A percentile compares a stretch with the other conserved stretches of the same genome.
These are phyloP conservation scores for Bugula neritina DNA, from an alignment of 2,888 invertebrate genomes.

Conservation along the genomic window DNA sequence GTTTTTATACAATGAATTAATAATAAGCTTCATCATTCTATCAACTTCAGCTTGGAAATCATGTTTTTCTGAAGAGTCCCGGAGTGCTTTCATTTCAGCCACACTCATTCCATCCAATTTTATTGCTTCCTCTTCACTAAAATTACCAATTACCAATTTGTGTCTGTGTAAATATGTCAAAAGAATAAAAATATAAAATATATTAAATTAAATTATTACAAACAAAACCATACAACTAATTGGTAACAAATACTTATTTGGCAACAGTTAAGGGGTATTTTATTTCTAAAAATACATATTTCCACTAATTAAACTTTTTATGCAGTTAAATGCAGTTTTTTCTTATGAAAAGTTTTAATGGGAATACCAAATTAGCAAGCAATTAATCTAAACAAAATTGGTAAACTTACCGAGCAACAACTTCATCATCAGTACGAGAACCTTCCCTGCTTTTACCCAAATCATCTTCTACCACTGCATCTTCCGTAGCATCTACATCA, in stretches of 20 bases:
- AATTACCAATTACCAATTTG: conserved; percentile 29
- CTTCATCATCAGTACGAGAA: conserved; percentile 90
- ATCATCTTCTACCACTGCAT: conserved; percentile 61
- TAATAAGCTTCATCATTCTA: conserved; percentile 99
- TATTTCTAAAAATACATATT: too few species aligned
- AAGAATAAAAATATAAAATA: conserved; percentile 20
- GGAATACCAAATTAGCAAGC: too few species aligned
- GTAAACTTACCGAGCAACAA: conserved; percentile 60
- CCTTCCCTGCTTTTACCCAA: conserved; percentile 79
- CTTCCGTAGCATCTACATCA: background rate
- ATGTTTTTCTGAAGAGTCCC: conserved; percentile 68
- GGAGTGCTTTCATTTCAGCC: conserved; percentile 82
- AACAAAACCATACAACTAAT: too few species aligned
- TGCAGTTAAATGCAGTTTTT: too few species aligned
- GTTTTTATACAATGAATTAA: conserved; percentile 96
- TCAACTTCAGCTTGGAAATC: conserved; percentile 95
- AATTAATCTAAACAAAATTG: too few species aligned
- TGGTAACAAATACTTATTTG: too few species aligned
- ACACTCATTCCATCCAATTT: conserved; percentile 89
- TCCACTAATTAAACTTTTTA: too few species aligned
- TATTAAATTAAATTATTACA: too few species aligned
- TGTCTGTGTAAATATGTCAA: conserved; percentile 19
- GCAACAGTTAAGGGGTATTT: too few species aligned
- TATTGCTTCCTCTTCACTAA: conserved; percentile 89
- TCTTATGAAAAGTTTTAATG: too few species aligned